Evolutionary conservation across 2,888 invertebrate species (phyloP).

Genomic region (Pandemis heparana): DNA sequence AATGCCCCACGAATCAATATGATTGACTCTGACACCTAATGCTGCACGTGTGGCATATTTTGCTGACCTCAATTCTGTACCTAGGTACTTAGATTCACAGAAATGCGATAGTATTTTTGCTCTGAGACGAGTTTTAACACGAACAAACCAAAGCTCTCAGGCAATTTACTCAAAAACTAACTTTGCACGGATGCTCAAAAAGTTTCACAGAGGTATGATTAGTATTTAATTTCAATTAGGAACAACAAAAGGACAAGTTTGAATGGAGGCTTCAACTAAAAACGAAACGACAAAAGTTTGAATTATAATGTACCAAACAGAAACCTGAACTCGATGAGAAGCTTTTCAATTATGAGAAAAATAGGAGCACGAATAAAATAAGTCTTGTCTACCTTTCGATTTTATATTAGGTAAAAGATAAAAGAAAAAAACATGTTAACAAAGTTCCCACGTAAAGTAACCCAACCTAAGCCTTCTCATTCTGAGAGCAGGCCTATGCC

Average conservation of each 20-base stretch:
- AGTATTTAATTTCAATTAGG: constrained; percentile 8
- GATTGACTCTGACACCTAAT: too few relatives aligned
- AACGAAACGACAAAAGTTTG: constrained; percentile 9
- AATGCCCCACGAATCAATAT: too few relatives aligned
- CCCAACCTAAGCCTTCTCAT: too few relatives aligned
- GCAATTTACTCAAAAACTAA: background rate
- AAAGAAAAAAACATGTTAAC: background rate
- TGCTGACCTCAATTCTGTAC: too few relatives aligned
- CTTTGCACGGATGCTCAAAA: background rate
- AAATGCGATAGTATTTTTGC: background rate
- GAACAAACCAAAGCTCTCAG: background rate
- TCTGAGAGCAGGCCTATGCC: too few relatives aligned
- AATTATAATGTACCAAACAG: constrained; percentile 2
- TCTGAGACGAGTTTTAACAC: background rate
- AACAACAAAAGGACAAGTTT: constrained; percentile 6
- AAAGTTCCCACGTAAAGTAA: too few relatives aligned
- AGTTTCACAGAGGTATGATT: constrained; percentile 1
- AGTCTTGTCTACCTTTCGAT: background rate
- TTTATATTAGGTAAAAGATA: too few relatives aligned
- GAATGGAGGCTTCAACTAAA: constrained; percentile 3
- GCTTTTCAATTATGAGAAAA: background rate
- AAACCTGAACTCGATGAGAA: background rate
- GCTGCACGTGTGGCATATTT: too few relatives aligned
- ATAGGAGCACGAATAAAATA: background rate
- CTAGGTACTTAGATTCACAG: too few relatives aligned